phyloP scores from a whole-genome alignment of 2,113 vertebrate genomes.

The Bambusicola thoracicus region DNA sequence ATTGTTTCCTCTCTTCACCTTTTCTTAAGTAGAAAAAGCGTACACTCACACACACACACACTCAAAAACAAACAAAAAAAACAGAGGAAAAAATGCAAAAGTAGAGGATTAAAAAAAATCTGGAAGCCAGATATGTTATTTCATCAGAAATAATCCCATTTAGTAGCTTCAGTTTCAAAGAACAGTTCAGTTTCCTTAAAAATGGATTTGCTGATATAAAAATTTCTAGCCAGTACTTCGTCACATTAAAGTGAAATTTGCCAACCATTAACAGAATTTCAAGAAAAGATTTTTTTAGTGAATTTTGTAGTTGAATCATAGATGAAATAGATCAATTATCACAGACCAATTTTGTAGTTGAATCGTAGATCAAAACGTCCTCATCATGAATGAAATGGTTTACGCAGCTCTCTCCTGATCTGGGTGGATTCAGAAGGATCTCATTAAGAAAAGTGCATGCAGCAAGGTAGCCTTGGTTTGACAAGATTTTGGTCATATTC shows the following conservation, averaged over 20 bases:
- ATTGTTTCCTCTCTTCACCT: neutral
- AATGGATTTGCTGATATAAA: neutral
- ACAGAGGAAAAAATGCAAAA: neutral
- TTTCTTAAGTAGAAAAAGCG: neutral
- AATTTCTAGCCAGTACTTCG: neutral
- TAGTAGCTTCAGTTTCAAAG: neutral
- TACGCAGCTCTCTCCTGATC: neutral
- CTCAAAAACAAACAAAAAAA: neutral
- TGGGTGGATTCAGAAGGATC: neutral
- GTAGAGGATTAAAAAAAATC: neutral
- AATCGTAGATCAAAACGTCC: neutral
- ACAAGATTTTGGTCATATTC: neutral
- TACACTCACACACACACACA: no score
- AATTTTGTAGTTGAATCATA: neutral
- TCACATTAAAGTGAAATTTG: neutral
- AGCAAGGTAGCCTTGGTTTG: neutral
- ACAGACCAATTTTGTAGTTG: neutral
- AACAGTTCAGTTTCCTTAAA: neutral
- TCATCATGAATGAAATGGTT: neutral
- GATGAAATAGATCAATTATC: no score
- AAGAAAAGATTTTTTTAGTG: neutral
- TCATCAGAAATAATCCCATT: neutral
- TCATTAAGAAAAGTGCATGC: rapidly evolving
- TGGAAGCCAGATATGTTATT: neutral
- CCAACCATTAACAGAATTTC: neutral